Conservation (phyloP, 2,113 vertebrate species). For the Catagonus wagneri region DNA sequence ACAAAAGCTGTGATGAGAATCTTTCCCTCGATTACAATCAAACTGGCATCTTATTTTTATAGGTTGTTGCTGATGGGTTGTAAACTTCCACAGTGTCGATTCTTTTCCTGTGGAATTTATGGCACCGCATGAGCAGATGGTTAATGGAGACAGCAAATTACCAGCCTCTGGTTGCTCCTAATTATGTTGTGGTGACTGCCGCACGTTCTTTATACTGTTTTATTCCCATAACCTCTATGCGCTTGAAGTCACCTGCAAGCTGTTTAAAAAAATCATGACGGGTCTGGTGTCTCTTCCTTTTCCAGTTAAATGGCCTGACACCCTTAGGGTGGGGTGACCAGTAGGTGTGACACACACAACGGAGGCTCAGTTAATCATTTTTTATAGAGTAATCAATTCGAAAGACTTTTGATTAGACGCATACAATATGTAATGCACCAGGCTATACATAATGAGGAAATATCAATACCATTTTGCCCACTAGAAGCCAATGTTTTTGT, state of each 20-base stretch:
- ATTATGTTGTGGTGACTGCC: background rate
- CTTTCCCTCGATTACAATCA: background rate
- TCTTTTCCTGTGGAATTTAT: background rate
- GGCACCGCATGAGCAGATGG: constrained; percentile 47
- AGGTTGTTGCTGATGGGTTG: background rate
- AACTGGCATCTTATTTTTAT: background rate
- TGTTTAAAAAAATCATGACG: background rate
- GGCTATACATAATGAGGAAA: background rate
- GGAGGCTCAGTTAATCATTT: background rate
- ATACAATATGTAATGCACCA: background rate
- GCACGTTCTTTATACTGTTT: constrained; percentile 10
- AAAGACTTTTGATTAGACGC: background rate
- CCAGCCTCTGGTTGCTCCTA: background rate
- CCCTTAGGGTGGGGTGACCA: background rate
- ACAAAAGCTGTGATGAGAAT: background rate
- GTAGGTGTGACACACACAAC: background rate
- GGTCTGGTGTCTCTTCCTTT: background rate
- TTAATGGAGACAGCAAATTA: constrained; percentile 25
- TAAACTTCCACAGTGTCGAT: background rate
- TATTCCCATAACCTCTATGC: background rate
- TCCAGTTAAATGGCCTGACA: background rate
- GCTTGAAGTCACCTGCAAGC: constrained; percentile 6
- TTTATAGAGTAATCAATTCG: background rate
- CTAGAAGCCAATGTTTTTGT: background rate
- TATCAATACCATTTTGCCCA: background rate